Conservation (phyloP, 2,113 vertebrate species). For the Perca fluviatilis region DNA sequence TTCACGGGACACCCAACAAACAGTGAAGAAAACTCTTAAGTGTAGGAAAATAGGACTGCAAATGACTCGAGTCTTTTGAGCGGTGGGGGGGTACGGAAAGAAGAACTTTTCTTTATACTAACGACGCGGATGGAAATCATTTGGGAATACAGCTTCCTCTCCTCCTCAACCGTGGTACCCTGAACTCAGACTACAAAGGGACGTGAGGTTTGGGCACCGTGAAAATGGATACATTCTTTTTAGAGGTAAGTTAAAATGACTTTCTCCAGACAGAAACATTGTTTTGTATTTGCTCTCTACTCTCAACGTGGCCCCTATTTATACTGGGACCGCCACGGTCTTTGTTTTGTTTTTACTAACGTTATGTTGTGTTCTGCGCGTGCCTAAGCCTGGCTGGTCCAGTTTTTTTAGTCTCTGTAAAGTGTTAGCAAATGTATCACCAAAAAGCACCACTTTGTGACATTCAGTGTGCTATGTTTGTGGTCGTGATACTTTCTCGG, state of each 20-base stretch:
- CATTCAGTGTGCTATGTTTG: not conserved
- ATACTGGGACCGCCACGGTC: not conserved
- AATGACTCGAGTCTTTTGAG: slow-evolving; percentile 28
- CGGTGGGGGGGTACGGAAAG: not conserved
- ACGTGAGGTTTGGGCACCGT: slow-evolving; percentile 43
- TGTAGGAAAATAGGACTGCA: not conserved
- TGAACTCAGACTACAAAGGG: slow-evolving; percentile 79
- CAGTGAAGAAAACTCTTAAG: slow-evolving; percentile 1
- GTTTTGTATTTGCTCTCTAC: not conserved
- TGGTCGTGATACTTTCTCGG: not conserved
- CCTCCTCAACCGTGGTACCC: slow-evolving; percentile 74
- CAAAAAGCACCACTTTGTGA: not conserved
- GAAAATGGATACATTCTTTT: slow-evolving; percentile 78
- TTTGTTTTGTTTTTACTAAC: slow-evolving; percentile 52
- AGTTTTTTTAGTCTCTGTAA: not conserved
- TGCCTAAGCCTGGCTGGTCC: not conserved
- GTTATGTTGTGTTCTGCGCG: not conserved
- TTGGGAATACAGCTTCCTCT: slow-evolving; percentile 60
- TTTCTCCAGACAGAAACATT: not conserved
- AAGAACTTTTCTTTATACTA: slow-evolving; percentile 29
- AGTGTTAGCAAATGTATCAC: not conserved
- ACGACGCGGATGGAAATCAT: slow-evolving; percentile 68
- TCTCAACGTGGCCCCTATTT: not conserved
- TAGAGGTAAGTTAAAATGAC: slow-evolving; percentile 50
- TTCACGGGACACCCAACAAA: slow-evolving; percentile 31